These are phyloP conservation scores for Agapetus fuscipes DNA, from an alignment of 2,888 invertebrate species.

Conservation along the genomic window DNA sequence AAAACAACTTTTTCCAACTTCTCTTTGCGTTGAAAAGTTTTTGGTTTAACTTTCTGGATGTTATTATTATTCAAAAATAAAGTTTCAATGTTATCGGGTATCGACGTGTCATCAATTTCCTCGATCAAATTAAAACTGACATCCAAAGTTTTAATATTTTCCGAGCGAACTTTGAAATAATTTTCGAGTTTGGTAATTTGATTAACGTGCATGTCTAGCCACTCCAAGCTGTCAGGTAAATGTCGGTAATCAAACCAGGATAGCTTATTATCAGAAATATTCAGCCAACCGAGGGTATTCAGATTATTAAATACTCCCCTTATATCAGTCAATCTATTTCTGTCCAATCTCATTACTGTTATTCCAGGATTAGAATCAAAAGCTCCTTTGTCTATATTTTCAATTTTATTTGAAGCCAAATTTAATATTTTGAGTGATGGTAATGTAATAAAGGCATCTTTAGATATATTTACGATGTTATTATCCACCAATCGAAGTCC, in stretches of 20 bases:
- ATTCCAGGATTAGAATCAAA: constrained; percentile 64
- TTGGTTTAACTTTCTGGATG: constrained; percentile 59
- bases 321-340: constrained; percentile 66
- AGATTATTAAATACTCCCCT: constrained; percentile 66
- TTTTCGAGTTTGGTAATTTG: constrained; percentile 65
- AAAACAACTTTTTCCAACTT: constrained; percentile 67
- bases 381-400: constrained; percentile 64
- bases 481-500: constrained; percentile 73
- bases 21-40: constrained; percentile 61
- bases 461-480: constrained; percentile 60
- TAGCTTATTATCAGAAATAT: constrained; percentile 70
- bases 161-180: constrained; percentile 54
- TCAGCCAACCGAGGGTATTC: constrained; percentile 66
- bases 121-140: constrained; percentile 64
- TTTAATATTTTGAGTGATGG: constrained; percentile 68
- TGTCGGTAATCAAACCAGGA: constrained; percentile 72
- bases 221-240: constrained; percentile 63
- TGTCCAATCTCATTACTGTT: constrained; percentile 66
- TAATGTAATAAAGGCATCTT: constrained; percentile 61
- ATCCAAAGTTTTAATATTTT: constrained; percentile 65
- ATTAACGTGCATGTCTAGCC: constrained; percentile 73
- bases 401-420: constrained; percentile 68
- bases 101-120: constrained; percentile 56
- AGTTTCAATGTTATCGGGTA: constrained; percentile 66
- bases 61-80: constrained; percentile 69